phyloP scores from a whole-genome alignment of 2,113 vertebrate genomes.

The Hyla sarda region DNA sequence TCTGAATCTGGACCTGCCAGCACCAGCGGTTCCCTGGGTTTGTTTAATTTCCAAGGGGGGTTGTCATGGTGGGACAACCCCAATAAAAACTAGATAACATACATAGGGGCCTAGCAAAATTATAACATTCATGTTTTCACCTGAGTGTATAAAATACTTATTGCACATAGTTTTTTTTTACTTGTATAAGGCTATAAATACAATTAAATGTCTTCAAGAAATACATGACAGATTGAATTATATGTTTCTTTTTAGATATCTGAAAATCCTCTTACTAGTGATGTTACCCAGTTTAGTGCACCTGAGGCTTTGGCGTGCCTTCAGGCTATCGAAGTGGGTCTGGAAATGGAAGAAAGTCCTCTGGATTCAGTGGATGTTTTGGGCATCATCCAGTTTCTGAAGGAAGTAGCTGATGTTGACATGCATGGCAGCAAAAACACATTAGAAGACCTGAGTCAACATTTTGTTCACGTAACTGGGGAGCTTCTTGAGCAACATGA shows the following conservation, averaged over 20 bases:
- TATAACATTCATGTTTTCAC: no score
- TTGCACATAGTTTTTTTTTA: no score
- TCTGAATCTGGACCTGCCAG: no score
- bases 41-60: no score
- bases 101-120: no score
- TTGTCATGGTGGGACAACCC: no score
- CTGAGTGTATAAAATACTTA: no score
- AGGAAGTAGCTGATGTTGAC: slow-evolving; percentile 72
- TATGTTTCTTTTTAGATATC: slow-evolving; percentile 63
- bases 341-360: slow-evolving; percentile 66
- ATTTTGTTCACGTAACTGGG: slow-evolving; percentile 75
- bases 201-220: not conserved
- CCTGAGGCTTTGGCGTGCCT: slow-evolving; percentile 72
- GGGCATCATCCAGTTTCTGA: slow-evolving; percentile 76
- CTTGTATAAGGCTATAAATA: not conserved
- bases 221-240: not conserved
- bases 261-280: slow-evolving; percentile 62
- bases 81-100: no score
- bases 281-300: slow-evolving; percentile 65
- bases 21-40: no score
- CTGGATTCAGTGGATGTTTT: slow-evolving; percentile 79
- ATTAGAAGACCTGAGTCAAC: slow-evolving; percentile 74
- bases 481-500: slow-evolving; percentile 78
- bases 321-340: slow-evolving; percentile 71
- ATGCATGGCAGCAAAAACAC: slow-evolving; percentile 64